Percentiles rank a stretch among this genome's conserved stretches.
Evolutionary conservation across 2,888 invertebrate genomes (phyloP).

Genomic region (Chrysolina americana): DNA sequence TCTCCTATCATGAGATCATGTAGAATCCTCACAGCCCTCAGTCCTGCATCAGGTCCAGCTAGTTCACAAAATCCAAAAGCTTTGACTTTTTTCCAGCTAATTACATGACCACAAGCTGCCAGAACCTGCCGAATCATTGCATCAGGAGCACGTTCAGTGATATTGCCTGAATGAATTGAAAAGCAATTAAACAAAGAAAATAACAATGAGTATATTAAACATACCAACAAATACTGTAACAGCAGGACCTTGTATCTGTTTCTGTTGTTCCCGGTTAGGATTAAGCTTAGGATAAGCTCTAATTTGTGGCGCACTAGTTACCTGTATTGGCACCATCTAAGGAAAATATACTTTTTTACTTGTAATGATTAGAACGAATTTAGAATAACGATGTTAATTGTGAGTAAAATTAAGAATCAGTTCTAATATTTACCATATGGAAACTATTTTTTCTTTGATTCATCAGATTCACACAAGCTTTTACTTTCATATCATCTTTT

Average conservation of each 20-base stretch:
- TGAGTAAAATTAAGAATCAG: no score
- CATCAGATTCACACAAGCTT: no score
- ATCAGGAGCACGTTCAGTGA: conserved; percentile 95
- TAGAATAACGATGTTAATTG: background rate
- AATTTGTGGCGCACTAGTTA: conserved; percentile 68
- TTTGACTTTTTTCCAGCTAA: conserved; percentile 97
- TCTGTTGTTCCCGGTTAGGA: conserved; percentile 66
- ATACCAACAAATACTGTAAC: conserved; percentile 97
- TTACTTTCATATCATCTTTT: no score
- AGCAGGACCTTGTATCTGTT: conserved; percentile 81
- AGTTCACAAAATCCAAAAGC: conserved; percentile 99
- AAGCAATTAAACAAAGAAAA: background rate
- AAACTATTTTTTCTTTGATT: no score
- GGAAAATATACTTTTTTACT: conserved; percentile 46
- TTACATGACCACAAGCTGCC: conserved; percentile 93
- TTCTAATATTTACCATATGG: no score
- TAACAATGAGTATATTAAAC: conserved; percentile 43
- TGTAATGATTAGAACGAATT: no score
- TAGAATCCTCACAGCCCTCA: conserved; percentile 92
- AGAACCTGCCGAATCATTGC: conserved; percentile 94
- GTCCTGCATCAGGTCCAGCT: conserved; percentile 94
- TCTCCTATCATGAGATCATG: conserved; percentile 95
- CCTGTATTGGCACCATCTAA: conserved; percentile 73
- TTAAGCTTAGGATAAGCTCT: conserved; percentile 67
- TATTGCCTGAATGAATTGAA: conserved; percentile 76